A percentile compares a stretch with the other conserved stretches of the same genome.
Evolutionary conservation across 2,797 vertebrate species (phyloP).

Genomic region (Ambastaia sidthimunki): DNA sequence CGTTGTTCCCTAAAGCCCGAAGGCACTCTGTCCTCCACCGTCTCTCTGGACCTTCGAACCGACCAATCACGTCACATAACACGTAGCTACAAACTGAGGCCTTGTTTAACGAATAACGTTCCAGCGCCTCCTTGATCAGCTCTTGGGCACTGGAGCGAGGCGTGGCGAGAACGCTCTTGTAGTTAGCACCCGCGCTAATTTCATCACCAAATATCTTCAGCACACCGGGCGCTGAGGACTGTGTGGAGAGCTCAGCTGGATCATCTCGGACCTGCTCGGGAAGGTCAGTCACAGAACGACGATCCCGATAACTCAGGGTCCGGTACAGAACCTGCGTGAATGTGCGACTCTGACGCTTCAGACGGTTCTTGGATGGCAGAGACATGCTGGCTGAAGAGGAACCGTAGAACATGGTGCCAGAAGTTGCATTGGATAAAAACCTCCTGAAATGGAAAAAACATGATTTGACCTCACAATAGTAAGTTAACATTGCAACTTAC

Average conservation of each 20-base stretch:
- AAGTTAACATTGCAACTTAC: background rate
- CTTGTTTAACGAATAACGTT: conserved; percentile 90
- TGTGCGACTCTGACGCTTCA: conserved; percentile 91
- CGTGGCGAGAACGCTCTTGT: conserved; percentile 94
- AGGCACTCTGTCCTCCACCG: conserved; percentile 88
- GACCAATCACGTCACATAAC: conserved; percentile 91
- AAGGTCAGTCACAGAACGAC: conserved; percentile 75
- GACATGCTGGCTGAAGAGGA: conserved; percentile 90
- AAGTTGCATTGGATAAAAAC: conserved; percentile 41
- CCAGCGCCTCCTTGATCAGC: conserved; percentile 92
- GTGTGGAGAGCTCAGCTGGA: conserved; percentile 91
- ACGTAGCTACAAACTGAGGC: conserved; percentile 80
- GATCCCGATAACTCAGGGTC: conserved; percentile 91
- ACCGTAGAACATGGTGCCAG: conserved; percentile 89
- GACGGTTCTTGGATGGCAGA: conserved; percentile 88
- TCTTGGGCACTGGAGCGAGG: conserved; percentile 87
- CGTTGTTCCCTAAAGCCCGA: conserved; percentile 87
- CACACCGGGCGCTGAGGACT: conserved; percentile 90
- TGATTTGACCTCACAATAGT: conserved; percentile 17
- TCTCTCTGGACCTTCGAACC: conserved; percentile 75
- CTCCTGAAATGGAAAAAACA: conserved; percentile 57
- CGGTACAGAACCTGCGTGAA: conserved; percentile 90
- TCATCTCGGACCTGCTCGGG: conserved; percentile 80
- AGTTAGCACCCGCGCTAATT: conserved; percentile 90
- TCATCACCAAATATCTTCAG: conserved; percentile 95